phyloP scores from a whole-genome alignment of 64 coral and sea anemone species.

The Montipora efflorescens region DNA sequence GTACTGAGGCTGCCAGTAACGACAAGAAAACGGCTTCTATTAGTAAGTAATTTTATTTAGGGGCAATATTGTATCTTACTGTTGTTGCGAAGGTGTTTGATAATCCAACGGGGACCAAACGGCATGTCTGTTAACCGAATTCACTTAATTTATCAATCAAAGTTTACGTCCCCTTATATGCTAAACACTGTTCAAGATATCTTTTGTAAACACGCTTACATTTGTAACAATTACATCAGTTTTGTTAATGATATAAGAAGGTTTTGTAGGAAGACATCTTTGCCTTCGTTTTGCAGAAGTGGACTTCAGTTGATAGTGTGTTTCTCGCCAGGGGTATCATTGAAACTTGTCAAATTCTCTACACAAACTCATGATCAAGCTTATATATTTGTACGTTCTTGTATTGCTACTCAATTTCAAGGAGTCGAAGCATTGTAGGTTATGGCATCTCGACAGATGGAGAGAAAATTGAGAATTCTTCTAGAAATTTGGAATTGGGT shows the following conservation, averaged over 20 bases:
- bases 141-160: constrained; percentile 4
- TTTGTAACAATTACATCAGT: background rate
- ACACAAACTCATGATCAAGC: background rate
- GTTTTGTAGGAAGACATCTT: background rate
- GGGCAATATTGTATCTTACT: background rate
- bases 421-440: no score
- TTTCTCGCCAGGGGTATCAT: background rate
- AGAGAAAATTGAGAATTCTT: no score
- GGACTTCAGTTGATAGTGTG: background rate
- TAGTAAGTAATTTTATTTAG: background rate
- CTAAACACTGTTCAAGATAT: background rate
- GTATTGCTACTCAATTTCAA: background rate
- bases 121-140: background rate
- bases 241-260: background rate
- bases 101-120: background rate
- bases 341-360: background rate
- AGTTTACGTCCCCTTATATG: background rate
- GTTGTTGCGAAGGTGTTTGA: background rate
- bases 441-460: no score
- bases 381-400: background rate
- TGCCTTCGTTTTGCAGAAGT: background rate
- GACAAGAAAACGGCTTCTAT: constrained; percentile 19
- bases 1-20: background rate
- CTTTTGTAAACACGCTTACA: background rate
- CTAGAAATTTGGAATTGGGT: background rate